Conservation (phyloP, 2,797 vertebrate genomes). For the Protonibea diacanthus region DNA sequence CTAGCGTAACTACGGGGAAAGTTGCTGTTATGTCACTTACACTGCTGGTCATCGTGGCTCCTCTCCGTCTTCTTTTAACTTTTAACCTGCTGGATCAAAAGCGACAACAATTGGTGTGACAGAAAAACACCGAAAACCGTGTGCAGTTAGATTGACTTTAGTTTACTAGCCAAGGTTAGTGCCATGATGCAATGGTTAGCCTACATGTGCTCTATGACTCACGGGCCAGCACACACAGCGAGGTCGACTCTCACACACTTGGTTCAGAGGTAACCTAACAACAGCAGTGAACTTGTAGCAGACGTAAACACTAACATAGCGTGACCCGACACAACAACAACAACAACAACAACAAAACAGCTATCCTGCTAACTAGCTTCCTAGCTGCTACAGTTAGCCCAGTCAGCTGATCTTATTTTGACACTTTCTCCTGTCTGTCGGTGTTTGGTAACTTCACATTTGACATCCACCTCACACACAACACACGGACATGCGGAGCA, state of each 20-base stretch:
- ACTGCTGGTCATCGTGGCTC: slow-evolving; percentile 66
- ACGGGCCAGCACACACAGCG: accelerated
- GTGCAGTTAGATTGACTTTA: too few species aligned
- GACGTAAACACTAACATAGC: accelerated
- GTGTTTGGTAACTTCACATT: accelerated
- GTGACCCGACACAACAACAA: background rate
- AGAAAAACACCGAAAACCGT: accelerated
- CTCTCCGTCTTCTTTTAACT: background rate
- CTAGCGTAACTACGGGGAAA: background rate
- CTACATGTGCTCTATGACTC: too few species aligned
- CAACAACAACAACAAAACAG: background rate
- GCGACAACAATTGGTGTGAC: background rate
- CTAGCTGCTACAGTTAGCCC: background rate
- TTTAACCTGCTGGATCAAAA: slow-evolving; percentile 35
- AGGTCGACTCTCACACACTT: accelerated
- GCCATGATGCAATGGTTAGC: slow-evolving; percentile 41
- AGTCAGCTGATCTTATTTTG: slow-evolving; percentile 48
- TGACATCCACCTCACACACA: accelerated
- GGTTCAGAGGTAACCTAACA: accelerated
- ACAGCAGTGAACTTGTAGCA: too few species aligned
- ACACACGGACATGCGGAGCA: accelerated
- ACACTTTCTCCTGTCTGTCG: slow-evolving; percentile 17
- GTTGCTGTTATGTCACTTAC: slow-evolving; percentile 64
- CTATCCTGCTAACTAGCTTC: background rate
- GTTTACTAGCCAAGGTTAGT: background rate